A percentile compares a stretch with the other conserved stretches of the same genome.
These are phyloP conservation scores for Tadarida brasiliensis DNA, from an alignment of 2,797 vertebrate genomes.

Conservation along the genomic window DNA sequence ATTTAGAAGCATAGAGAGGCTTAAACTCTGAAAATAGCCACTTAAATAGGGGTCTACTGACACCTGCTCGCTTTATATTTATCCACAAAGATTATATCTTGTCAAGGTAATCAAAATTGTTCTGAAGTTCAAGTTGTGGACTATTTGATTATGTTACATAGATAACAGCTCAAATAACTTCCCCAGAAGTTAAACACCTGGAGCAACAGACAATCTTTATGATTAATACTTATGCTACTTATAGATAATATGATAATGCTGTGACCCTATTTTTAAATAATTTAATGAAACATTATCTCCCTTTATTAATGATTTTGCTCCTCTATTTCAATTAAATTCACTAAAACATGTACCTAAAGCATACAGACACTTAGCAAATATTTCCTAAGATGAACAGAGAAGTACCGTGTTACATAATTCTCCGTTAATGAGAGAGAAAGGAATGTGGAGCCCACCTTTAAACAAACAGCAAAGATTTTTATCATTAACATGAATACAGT, in stretches of 20 bases:
- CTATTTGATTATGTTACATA: neutral
- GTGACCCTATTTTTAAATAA: conserved; percentile 53
- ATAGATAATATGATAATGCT: neutral
- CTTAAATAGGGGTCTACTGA: neutral
- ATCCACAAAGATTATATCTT: conserved; percentile 6
- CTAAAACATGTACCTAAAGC: conserved; percentile 9
- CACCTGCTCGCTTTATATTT: neutral
- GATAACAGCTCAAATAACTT: conserved; percentile 32
- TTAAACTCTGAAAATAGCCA: neutral
- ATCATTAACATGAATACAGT: conserved; percentile 58
- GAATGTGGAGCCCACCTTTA: neutral
- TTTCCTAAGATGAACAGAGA: conserved; percentile 20
- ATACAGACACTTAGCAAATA: conserved; percentile 27
- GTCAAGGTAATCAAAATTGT: conserved; percentile 25
- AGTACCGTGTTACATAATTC: neutral
- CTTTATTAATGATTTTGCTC: conserved; percentile 46
- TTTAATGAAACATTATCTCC: neutral
- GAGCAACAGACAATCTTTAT: neutral
- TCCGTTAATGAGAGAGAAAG: neutral
- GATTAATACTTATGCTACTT: neutral
- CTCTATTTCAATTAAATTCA: conserved; percentile 31
- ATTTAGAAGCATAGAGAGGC: neutral
- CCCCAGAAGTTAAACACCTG: conserved; percentile 14
- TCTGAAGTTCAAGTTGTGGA: conserved; percentile 16
- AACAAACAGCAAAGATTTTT: conserved; percentile 44